Evolutionary conservation across 2,888 invertebrate genomes (phyloP).

Genomic region (Auanema sp.): DNA sequence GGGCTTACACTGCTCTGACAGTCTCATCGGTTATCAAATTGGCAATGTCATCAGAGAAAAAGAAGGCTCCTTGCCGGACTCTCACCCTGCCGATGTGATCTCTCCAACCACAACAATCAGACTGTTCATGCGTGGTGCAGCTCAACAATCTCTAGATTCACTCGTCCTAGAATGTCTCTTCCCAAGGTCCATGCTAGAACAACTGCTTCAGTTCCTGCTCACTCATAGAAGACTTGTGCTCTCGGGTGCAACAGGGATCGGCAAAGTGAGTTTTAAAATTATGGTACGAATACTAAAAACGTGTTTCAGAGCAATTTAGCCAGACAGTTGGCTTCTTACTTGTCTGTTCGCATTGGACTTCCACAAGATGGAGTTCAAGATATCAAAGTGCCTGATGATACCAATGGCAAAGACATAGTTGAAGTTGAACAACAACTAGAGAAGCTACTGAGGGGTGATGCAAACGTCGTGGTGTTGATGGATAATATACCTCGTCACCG

Average conservation of each 20-base stretch:
- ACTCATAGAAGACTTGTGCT: slow-evolving; percentile 91
- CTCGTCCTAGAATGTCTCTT: slow-evolving; percentile 68
- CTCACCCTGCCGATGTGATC: slow-evolving; percentile 42
- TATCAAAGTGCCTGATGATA: slow-evolving; percentile 52
- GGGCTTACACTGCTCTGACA: slow-evolving; percentile 77
- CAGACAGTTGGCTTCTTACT: slow-evolving; percentile 88
- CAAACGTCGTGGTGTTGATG: slow-evolving; percentile 45
- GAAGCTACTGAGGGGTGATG: slow-evolving; percentile 27
- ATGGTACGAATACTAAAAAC: too few species aligned
- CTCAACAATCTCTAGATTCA: slow-evolving; percentile 85
- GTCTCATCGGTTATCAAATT: slow-evolving; percentile 88
- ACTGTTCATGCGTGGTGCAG: slow-evolving; percentile 68
- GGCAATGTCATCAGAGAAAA: slow-evolving; percentile 65
- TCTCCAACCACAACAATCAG: slow-evolving; percentile 49
- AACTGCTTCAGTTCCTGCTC: slow-evolving; percentile 83
- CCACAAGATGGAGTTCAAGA: slow-evolving; percentile 44
- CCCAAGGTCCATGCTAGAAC: slow-evolving; percentile 73
- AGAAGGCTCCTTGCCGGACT: neutral
- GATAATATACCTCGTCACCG: slow-evolving; percentile 57
- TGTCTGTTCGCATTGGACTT: slow-evolving; percentile 68
- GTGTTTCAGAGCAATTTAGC: slow-evolving; percentile 81
- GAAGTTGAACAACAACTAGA: slow-evolving; percentile 38
- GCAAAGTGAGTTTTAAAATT: slow-evolving; percentile 33
- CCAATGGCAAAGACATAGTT: slow-evolving; percentile 34
- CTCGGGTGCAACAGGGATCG: slow-evolving; percentile 76